Conservation (phyloP, 2,888 invertebrate species). For the Hyles lineata region DNA sequence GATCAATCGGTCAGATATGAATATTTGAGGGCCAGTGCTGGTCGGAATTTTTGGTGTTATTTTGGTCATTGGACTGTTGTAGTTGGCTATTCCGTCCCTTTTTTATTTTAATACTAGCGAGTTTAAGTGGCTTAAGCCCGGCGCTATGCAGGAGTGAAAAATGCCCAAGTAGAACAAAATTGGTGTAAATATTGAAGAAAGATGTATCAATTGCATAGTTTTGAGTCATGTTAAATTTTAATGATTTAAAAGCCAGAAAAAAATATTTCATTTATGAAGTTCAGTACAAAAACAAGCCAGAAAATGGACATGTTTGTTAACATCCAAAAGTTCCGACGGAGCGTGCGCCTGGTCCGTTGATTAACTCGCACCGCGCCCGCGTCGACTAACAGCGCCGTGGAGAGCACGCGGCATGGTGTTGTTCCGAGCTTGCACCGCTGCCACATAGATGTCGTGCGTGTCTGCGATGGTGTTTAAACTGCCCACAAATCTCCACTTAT, state of each 20-base stretch:
- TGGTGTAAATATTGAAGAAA: no score
- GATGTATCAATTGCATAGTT: no score
- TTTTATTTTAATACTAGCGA: background rate
- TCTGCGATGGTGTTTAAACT: slow-evolving; percentile 20
- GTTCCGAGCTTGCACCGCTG: slow-evolving; percentile 15
- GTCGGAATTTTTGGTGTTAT: slow-evolving; percentile 16
- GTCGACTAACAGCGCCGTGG: slow-evolving; percentile 24
- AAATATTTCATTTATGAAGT: background rate
- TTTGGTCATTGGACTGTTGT: background rate
- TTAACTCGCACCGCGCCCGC: slow-evolving; percentile 24
- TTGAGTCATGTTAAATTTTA: no score
- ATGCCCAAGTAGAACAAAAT: no score
- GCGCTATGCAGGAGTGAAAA: no score
- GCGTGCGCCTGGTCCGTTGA: background rate
- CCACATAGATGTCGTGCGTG: slow-evolving; percentile 17
- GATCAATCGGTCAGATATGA: slow-evolving; percentile 76
- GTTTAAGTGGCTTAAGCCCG: background rate
- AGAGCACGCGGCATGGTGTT: slow-evolving; percentile 24
- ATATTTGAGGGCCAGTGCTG: slow-evolving; percentile 33
- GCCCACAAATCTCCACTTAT: no score
- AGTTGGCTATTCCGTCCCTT: background rate
- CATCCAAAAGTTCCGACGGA: slow-evolving; percentile 6
- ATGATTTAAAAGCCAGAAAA: background rate
- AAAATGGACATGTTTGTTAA: background rate
- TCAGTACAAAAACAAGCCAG: background rate